Percentiles rank a stretch among this genome's conserved stretches.
Evolutionary conservation across 1,140 invertebrate species (phyloP).

Genomic region (Penaeus japonicus): DNA sequence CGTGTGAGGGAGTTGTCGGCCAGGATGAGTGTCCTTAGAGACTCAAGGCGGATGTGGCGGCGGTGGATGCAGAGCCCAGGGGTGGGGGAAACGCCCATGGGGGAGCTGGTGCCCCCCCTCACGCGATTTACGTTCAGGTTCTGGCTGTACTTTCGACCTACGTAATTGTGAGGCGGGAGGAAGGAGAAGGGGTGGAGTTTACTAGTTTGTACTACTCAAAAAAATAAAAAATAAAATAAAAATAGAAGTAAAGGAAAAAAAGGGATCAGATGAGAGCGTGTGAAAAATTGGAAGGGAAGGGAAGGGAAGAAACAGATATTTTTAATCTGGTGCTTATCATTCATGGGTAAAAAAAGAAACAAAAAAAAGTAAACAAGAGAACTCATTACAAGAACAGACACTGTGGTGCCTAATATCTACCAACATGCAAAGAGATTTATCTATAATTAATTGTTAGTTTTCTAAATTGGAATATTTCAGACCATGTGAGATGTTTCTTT

Average conservation of each 20-base stretch:
- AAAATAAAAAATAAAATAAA: conserved; percentile 2
- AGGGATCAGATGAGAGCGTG: too few species aligned
- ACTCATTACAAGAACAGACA: too few species aligned
- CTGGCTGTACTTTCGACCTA: conserved; percentile 42
- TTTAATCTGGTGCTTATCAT: too few species aligned
- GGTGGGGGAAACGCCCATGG: conserved; percentile 37
- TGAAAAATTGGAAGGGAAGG: too few species aligned
- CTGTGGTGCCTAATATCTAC: too few species aligned
- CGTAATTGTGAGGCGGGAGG: conserved; percentile 19
- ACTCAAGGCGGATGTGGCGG: conserved; percentile 81
- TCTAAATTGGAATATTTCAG: too few species aligned
- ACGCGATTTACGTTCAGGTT: conserved; percentile 21
- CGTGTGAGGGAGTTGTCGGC: conserved; percentile 81
- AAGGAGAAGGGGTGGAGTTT: conserved; percentile 46
- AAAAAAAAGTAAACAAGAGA: too few species aligned
- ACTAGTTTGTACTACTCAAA: conserved; percentile 38
- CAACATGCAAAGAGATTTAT: too few species aligned
- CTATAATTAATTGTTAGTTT: too few species aligned
- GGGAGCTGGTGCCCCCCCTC: conserved; percentile 46
- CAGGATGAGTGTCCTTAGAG: conserved; percentile 81
- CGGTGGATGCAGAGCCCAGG: conserved; percentile 75
- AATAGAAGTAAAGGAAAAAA: background rate
- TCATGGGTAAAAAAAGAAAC: too few species aligned
- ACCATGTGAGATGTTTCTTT: too few species aligned
- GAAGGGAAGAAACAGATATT: too few species aligned